Base-by-base conservation (phyloP, 1,140 invertebrate species). In the Drepana arcuata region DNA sequence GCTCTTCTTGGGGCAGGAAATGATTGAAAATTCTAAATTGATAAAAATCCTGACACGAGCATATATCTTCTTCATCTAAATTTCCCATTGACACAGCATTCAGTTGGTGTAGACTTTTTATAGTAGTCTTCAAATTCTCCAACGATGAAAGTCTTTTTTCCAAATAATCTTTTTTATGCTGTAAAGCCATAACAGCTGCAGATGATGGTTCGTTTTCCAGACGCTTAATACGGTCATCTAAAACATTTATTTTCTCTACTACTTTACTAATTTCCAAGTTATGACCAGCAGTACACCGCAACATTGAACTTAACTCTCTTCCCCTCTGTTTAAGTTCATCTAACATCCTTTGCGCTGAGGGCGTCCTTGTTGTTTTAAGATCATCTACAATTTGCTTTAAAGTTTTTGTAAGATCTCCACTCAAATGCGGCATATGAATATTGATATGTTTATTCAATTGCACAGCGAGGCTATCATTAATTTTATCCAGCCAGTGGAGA, bases 1-100 rank as follows among this genome's bases (percentile, higher is more conserved):
- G 56, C 44, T 71, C 59, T 28, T 60, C 57, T 10, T 27, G 12
- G 12, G 75, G 78, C 15, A 82, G 50, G 9, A 50, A 40, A 34
- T 78, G 66, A 41, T 80, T 80, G 42, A 82, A 82, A 41, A 82
- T 66, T 44, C 64, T 50, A 14, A 81, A 37, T 30, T 69, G 65
- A 53, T 54, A 78, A 46, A 75, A 78, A 59, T 81, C 73, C 42
- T 66, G 60, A 56, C 77, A 81, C 11, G 34, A 14, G 37, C 73
- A 81, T 25, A 65, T 10, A 34, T 67, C 57, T 36, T 65, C 58
- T 18, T 62, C 57, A 32, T 37, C 32, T 7, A 55, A 31, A 16
- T 57, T 48, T 37, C 64, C 46, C 10, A 71, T 11, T 14, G 47
- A 29, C 7, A 65, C 23, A n/a, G 65, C 50, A 27, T 48, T 43